These are phyloP conservation scores for Galeopsomyia nigrocyanea DNA, from an alignment of 2,888 invertebrate species.

Conservation along the genomic window DNA sequence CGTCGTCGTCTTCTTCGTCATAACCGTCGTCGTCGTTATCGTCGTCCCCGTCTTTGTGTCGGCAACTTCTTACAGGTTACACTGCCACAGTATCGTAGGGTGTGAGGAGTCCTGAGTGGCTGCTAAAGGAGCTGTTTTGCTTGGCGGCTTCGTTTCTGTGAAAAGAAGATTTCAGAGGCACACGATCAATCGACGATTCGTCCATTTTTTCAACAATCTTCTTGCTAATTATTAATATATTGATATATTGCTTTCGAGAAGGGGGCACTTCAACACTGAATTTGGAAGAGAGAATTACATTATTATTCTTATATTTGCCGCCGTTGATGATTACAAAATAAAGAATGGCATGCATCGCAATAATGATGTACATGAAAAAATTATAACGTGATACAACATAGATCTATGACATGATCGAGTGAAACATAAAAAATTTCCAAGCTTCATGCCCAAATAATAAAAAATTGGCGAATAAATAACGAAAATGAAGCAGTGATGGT, in stretches of 20 bases:
- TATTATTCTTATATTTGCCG: too few relatives aligned
- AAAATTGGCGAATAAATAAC: slow-evolving; percentile 12
- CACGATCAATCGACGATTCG: too few relatives aligned
- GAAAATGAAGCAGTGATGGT: background rate
- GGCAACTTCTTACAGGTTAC: slow-evolving; percentile 84
- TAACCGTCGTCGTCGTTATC: too few relatives aligned
- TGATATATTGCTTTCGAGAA: background rate
- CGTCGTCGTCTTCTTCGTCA: too few relatives aligned
- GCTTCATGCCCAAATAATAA: slow-evolving; percentile 27
- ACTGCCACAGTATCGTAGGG: slow-evolving; percentile 99
- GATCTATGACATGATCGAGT: background rate
- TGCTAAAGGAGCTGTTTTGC: slow-evolving; percentile 70
- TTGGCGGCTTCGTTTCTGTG: slow-evolving; percentile 92
- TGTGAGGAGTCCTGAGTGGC: slow-evolving; percentile 86
- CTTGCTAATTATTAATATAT: background rate
- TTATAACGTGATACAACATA: slow-evolving; percentile 7
- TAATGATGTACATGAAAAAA: too few relatives aligned
- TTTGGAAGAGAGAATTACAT: too few relatives aligned
- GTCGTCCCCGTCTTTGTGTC: too few relatives aligned
- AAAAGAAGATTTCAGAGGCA: slow-evolving; percentile 6
- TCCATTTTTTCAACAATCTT: background rate
- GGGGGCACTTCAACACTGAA: background rate
- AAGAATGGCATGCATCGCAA: too few relatives aligned
- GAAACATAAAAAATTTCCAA: slow-evolving; percentile 22
- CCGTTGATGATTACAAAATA: too few relatives aligned